A percentile compares a stretch with the other conserved stretches of the same genome.
Conservation (phyloP, 2,888 invertebrate species). For the Agrochola lota region DNA sequence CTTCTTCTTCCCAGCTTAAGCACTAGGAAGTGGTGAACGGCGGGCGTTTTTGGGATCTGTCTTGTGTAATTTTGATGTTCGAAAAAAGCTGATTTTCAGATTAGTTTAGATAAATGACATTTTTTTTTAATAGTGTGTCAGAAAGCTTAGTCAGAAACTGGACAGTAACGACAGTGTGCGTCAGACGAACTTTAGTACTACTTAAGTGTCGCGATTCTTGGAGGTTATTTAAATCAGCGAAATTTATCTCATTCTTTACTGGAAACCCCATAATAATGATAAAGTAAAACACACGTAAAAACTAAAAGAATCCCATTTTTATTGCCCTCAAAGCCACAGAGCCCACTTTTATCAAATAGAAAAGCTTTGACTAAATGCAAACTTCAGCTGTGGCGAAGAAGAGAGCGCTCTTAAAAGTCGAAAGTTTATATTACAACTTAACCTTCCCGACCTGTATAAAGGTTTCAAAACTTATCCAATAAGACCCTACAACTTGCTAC, state of each 20-base stretch:
- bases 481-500: slow-evolving; percentile 78
- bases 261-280: not conserved
- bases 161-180: not conserved
- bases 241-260: not conserved
- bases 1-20: no score
- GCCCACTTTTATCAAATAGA: slow-evolving; percentile 57
- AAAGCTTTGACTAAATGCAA: slow-evolving; percentile 68
- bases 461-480: slow-evolving; percentile 86
- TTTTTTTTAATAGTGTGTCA: no score
- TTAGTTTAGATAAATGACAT: no score
- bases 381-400: slow-evolving; percentile 67
- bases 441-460: slow-evolving; percentile 79
- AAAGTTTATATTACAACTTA: slow-evolving; percentile 87
- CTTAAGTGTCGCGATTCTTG: not conserved
- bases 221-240: slow-evolving; percentile 3
- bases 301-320: slow-evolving; percentile 36
- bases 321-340: slow-evolving; percentile 36
- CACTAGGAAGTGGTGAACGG: no score
- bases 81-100: no score
- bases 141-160: not conserved
- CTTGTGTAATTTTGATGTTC: no score
- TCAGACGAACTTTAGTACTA: not conserved
- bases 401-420: slow-evolving; percentile 74
- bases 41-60: no score
- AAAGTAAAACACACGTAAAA: slow-evolving; percentile 29